These are phyloP conservation scores for Dasypogon diadema DNA, from an alignment of 2,888 invertebrate genomes.

Conservation along the genomic window DNA sequence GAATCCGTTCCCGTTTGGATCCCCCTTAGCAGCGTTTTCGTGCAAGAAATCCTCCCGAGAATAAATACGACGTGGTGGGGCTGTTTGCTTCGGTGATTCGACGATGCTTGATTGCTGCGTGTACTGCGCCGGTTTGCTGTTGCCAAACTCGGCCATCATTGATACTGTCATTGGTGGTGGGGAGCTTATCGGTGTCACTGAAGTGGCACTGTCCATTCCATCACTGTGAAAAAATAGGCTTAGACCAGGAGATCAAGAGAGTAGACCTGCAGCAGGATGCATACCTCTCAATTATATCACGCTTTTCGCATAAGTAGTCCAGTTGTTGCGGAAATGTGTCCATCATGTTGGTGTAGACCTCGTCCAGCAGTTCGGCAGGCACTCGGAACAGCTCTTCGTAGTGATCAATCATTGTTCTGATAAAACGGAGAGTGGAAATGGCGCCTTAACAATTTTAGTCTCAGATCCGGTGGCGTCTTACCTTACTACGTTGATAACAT, in stretches of 20 bases:
- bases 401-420: conserved; percentile 77
- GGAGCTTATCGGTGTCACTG: conserved; percentile 57
- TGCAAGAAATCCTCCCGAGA: conserved; percentile 82
- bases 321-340: conserved; percentile 86
- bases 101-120: neutral
- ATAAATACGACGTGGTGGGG: conserved; percentile 68
- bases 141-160: neutral
- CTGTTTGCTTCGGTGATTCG: neutral
- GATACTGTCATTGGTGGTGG: conserved; percentile 53
- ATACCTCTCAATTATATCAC: conserved; percentile 57
- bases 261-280: too few species aligned
- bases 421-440: neutral
- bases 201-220: conserved; percentile 57
- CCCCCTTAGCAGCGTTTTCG: conserved; percentile 78
- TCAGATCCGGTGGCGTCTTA: too few species aligned
- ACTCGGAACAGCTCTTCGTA: conserved; percentile 80
- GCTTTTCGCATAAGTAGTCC: conserved; percentile 73
- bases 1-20: conserved; percentile 61
- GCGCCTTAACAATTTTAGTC: neutral
- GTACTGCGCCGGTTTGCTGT: too few species aligned
- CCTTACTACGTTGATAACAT: conserved; percentile 91
- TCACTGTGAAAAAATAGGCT: conserved; percentile 55
- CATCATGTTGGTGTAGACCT: conserved; percentile 87
- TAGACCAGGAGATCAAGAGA: too few species aligned
- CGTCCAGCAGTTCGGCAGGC: conserved; percentile 85